These are phyloP conservation scores for Lottia gigantea DNA, from an alignment of 2,888 invertebrate species.

Conservation along the genomic window DNA sequence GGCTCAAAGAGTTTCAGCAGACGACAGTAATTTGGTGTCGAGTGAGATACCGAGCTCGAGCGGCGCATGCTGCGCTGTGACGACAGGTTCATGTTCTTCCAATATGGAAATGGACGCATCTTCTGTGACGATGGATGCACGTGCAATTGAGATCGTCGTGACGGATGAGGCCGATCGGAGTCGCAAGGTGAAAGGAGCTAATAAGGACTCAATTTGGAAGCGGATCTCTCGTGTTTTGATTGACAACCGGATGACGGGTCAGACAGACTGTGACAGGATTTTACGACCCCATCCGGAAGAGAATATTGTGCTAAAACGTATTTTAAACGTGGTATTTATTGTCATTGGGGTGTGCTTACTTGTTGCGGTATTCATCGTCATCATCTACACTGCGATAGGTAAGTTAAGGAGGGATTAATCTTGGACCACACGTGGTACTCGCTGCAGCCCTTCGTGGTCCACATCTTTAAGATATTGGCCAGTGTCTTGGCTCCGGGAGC, in stretches of 20 bases:
- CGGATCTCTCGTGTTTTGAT: constrained; percentile 41
- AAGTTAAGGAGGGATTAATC: constrained; percentile 27
- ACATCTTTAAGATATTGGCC: too few species aligned
- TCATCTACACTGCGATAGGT: constrained; percentile 59
- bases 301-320: constrained; percentile 52
- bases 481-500: too few species aligned
- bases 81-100: constrained; percentile 16
- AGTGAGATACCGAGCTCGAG: not conserved
- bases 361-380: constrained; percentile 58
- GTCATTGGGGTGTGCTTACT: constrained; percentile 57
- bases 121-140: constrained; percentile 44
- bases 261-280: constrained; percentile 42
- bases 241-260: constrained; percentile 55
- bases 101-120: constrained; percentile 38
- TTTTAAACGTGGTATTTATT: constrained; percentile 60
- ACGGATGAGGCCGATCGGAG: constrained; percentile 42
- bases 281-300: constrained; percentile 48
- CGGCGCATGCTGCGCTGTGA: not conserved
- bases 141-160: constrained; percentile 50
- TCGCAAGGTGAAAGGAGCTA: constrained; percentile 31
- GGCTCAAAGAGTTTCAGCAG: constrained; percentile 10
- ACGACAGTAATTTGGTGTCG: constrained; percentile 2
- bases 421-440: too few species aligned
- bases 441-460: too few species aligned
- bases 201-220: constrained; percentile 40